A percentile compares a stretch with the other conserved stretches of the same genome.
Evolutionary conservation across 2,888 invertebrate species (phyloP).

Genomic region (Hedya salicella): DNA sequence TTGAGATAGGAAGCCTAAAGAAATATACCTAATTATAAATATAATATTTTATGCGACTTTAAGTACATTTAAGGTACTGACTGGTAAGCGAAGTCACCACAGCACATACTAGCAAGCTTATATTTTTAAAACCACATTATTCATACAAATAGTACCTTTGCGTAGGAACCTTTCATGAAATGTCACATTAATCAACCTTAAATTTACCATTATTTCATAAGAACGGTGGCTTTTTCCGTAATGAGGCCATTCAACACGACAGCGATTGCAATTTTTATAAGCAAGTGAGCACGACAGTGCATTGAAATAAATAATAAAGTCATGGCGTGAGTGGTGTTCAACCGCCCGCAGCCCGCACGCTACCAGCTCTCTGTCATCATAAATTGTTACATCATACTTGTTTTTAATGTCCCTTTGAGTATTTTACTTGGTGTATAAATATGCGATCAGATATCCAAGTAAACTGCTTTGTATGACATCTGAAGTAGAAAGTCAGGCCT

Average conservation of each 20-base stretch:
- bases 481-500: too few relatives aligned
- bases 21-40: too few relatives aligned
- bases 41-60: too few relatives aligned
- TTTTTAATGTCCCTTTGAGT: slow-evolving; percentile 17
- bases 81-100: too few relatives aligned
- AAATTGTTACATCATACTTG: slow-evolving; percentile 30
- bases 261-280: slow-evolving; percentile 61
- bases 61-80: too few relatives aligned
- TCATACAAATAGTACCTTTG: too few relatives aligned
- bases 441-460: background rate
- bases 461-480: too few relatives aligned
- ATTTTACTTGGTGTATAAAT: background rate
- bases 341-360: slow-evolving; percentile 32
- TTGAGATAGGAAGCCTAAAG: too few relatives aligned
- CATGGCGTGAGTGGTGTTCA: slow-evolving; percentile 18
- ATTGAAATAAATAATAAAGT: slow-evolving; percentile 55
- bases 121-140: too few relatives aligned
- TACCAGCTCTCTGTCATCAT: slow-evolving; percentile 26
- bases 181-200: slow-evolving; percentile 7
- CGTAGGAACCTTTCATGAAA: background rate
- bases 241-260: slow-evolving; percentile 56
- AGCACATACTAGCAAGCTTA: too few relatives aligned
- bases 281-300: slow-evolving; percentile 57
- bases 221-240: slow-evolving; percentile 50
- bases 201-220: slow-evolving; percentile 24